Percentiles rank a stretch among this genome's conserved stretches.
Evolutionary conservation across 2,797 vertebrate species (phyloP).

Genomic region (Oryzias sinensis): DNA sequence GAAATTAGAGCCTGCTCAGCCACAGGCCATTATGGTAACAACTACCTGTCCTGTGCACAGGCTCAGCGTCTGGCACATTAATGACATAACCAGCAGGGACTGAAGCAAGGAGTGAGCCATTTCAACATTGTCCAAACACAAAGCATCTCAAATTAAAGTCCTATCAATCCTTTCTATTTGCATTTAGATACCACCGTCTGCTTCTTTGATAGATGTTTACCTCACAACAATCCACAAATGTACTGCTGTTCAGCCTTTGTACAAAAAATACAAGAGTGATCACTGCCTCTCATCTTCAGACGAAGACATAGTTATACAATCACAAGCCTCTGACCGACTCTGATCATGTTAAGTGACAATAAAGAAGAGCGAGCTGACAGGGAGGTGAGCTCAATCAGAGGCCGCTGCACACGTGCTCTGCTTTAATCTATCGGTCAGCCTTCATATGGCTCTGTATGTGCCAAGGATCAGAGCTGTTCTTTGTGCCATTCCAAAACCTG

Average conservation of each 20-base stretch:
- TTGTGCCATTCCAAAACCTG: conserved; percentile 58
- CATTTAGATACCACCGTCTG: conserved; percentile 23
- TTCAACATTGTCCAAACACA: conserved; percentile 48
- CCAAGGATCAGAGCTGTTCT: conserved; percentile 64
- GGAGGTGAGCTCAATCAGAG: conserved; percentile 60
- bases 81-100: conserved; percentile 54
- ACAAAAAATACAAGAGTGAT: conserved; percentile 27
- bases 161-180: conserved; percentile 24
- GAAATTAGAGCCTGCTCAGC: conserved; percentile 18
- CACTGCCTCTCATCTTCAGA: conserved; percentile 30
- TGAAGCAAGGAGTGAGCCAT: conserved; percentile 37
- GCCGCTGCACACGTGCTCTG: conserved; percentile 33
- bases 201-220: conserved; percentile 26
- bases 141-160: conserved; percentile 37
- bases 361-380: conserved; percentile 38
- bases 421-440: conserved; percentile 51
- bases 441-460: conserved; percentile 31
- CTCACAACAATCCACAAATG: conserved; percentile 41
- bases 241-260: conserved; percentile 14
- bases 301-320: conserved; percentile 33
- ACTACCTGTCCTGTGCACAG: conserved; percentile 34
- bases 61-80: conserved; percentile 44
- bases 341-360: conserved; percentile 37
- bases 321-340: conserved; percentile 18
- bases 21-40: conserved; percentile 24